Evolutionary conservation across 2,888 invertebrate genomes (phyloP), one percentile per base, ranked within the genome.

Genomic region (Mechanitis mazaeus): DNA sequence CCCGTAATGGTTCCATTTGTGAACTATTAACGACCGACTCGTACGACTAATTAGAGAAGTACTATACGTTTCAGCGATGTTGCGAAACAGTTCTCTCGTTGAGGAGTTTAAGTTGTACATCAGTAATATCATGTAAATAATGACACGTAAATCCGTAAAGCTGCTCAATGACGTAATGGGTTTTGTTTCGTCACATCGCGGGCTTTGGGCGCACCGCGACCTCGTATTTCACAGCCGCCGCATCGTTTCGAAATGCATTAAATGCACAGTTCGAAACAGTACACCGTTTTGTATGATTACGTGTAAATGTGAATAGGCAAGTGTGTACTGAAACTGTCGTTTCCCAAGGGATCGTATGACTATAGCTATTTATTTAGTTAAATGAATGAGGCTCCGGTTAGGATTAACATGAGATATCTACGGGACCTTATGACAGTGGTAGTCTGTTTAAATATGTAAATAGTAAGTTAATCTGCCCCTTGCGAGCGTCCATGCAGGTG

Each of bases 171-270:
- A 85, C 78, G 87, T 85, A 88, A 87, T 84, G 75, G 82, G 84
- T 84, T 85, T 86, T 83, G 85, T 89, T 87, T 89, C 88, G 81
- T 84, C 87, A 88, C 79, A 74, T 74, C 69, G 68, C 76, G 76
- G 83, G 84, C 83, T 86, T 83, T 80, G 77, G 87, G 83, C 83
- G 81, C 82, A 85, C 83, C 76, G 82, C 85, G 88, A 81, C 87
- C 89, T 89, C 88, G 87, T 80, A 79, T 83, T 83, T 83, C 87
- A 84, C 81, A 84, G 84, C 82, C 73, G 81, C 83, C 84, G 87
- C 85, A 84, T 84, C 87, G 82, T 90, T 85, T 85, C 89, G 89
- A 90, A 89, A 90, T 86, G 88, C 86, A 89, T 87, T 87, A 78
- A 89, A 86, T 87, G 88, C 88, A 89, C 85, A 85, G 83, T 83